Base-by-base conservation (phyloP, 2,888 invertebrate species). In the Proisotoma minuta region DNA sequence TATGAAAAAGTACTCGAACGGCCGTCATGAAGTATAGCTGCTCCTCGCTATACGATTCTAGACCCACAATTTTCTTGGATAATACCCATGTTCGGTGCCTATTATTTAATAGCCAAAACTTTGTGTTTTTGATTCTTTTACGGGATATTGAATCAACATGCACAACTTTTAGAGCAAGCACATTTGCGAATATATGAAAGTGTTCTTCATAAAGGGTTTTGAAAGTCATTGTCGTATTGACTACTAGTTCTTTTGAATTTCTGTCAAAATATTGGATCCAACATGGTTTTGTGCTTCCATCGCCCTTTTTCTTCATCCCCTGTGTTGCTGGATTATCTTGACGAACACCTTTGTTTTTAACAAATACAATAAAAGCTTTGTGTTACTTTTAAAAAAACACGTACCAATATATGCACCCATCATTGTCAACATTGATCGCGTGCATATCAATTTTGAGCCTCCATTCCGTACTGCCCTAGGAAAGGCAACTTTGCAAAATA, bases 21-120 rank as follows among this genome's bases (percentile, higher is more conserved):
- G 43, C 43, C 10, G 50, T 20, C 51, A 63, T 56, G 48, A 63
- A 63, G 27, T 57, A 59, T 3, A 60, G 15, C 22, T 63, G 63
- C 22, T 63, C 63, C n/a, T 63, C 63, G 12, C 47, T 34, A 23
- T 22, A 60, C 2, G 51, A 43, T 5, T 3, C 12, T 10, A 56
- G 12, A 5, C 49, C 49, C 15, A 8, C 3, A 15, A 49, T 15
- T 49, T 49, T 49, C 24, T 22, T 49, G 4, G 49, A 49, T 3
- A 20, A 22, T 3, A 22, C 49, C 49, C 49, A 49, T 22, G 22
- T 20, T 23, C 15, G 22, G 3, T 3, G 15, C 23, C 23, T 49
- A 15, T 18, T 18, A 4, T 4, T 5, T 4, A 49, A 24, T 5
- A 22, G 23, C 8, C 23, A 8, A 49, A 22, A 49, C 8, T 20